Percentiles rank a stretch among this genome's conserved stretches.
Evolutionary conservation across 2,113 vertebrate genomes (phyloP).

Genomic region (Mellivora capensis): DNA sequence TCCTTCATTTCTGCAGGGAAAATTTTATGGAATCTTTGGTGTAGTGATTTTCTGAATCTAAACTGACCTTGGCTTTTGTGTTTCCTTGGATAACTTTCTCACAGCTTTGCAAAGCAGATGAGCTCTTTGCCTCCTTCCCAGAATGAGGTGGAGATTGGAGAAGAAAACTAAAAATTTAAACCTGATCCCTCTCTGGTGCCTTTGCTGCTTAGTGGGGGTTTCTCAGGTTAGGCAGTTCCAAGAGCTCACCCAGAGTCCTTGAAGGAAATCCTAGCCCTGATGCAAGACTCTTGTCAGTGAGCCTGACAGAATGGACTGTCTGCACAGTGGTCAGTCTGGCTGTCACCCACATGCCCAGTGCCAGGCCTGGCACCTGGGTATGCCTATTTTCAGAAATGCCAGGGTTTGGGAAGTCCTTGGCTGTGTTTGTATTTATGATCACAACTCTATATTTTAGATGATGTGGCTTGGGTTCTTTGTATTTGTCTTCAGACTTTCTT

Average conservation of each 20-base stretch:
- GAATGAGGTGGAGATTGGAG: neutral
- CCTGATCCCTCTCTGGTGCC: neutral
- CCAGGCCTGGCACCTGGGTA: neutral
- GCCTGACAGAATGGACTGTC: neutral
- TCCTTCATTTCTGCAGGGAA: neutral
- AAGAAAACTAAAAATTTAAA: neutral
- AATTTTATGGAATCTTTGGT: neutral
- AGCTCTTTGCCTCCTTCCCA: neutral
- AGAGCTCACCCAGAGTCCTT: neutral
- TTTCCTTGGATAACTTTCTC: neutral
- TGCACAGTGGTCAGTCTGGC: neutral
- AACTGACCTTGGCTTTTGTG: neutral
- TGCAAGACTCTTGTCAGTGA: neutral
- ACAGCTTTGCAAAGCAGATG: neutral
- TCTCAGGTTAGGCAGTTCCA: neutral
- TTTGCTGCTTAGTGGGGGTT: neutral
- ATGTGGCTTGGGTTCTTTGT: neutral
- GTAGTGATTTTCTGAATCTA: slow-evolving; percentile 12
- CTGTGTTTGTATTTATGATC: neutral
- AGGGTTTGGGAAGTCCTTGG: neutral
- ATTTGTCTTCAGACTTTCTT: neutral
- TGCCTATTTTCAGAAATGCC: slow-evolving; percentile 21
- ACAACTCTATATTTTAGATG: neutral
- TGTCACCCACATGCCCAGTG: neutral
- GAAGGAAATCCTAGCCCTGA: neutral